Percentiles rank a stretch among this genome's conserved stretches.
Evolutionary conservation across 2,888 invertebrate species (phyloP).

Genomic region (Ametastegia equiseti): DNA sequence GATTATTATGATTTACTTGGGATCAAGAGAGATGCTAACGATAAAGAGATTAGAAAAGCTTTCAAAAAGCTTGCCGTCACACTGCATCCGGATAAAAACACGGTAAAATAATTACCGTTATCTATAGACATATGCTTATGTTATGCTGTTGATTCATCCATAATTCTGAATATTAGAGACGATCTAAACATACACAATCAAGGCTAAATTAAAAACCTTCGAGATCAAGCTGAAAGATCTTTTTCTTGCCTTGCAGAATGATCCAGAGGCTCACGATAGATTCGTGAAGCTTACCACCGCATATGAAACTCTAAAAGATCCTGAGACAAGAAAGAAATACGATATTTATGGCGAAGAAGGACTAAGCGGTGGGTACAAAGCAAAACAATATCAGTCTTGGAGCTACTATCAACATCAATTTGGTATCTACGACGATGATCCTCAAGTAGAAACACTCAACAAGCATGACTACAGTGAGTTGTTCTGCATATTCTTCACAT

Average conservation of each 20-base stretch:
- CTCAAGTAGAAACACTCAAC: slow-evolving; percentile 87
- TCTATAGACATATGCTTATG: neutral
- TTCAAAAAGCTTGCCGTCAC: slow-evolving; percentile 87
- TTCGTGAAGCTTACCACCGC: slow-evolving; percentile 90
- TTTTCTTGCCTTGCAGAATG: slow-evolving; percentile 79
- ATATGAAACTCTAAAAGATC: slow-evolving; percentile 92
- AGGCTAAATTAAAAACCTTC: too few relatives aligned
- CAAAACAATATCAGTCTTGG: slow-evolving; percentile 87
- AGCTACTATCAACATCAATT: slow-evolving; percentile 88
- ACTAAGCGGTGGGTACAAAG: slow-evolving; percentile 79
- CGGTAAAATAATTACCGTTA: slow-evolving; percentile 74
- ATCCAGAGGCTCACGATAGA: slow-evolving; percentile 84
- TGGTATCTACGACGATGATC: slow-evolving; percentile 92
- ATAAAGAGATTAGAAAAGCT: slow-evolving; percentile 85
- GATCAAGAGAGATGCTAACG: slow-evolving; percentile 82
- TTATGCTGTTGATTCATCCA: too few relatives aligned
- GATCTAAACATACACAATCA: too few relatives aligned
- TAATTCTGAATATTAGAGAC: too few relatives aligned
- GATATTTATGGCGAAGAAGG: slow-evolving; percentile 88
- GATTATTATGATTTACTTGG: slow-evolving; percentile 85
- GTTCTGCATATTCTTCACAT: neutral
- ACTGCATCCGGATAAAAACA: slow-evolving; percentile 87
- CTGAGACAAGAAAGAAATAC: slow-evolving; percentile 86
- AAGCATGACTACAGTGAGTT: slow-evolving; percentile 86
- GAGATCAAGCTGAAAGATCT: too few relatives aligned